Evolutionary conservation across 1,140 invertebrate species (phyloP), one percentile per base, ranked within the genome.

Genomic region (Macrostomum lignano): DNA sequence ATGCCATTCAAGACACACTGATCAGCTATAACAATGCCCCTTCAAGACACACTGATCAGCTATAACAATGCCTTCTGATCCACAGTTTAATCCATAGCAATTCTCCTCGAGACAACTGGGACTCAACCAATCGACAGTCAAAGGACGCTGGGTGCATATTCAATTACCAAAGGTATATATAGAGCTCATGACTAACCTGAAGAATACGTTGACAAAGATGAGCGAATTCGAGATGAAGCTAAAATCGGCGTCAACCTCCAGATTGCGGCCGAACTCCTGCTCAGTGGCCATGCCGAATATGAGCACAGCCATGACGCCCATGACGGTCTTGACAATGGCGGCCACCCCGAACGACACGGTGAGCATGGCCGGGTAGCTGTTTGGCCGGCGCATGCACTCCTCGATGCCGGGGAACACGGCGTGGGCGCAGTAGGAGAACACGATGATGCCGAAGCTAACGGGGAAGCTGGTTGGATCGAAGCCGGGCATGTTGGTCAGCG

Each of bases 391-490:
- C 66, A 98, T 73, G 49, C 82, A 94, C 1, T 79, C 84, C 62
- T 98, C 91, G 19, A 96, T 60, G 0, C 81, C 84, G 1, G 91
- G 88, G 40, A 96, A 57, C 50, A 98, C 96, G 44, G 98, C 96
- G 51, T 98, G 91, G 0, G 86, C 94, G 0, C 88, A 96, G 57
- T 98, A 98, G 25, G 82, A 91, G 60, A 98, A 98, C 0, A 96
- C 86, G 36, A 98, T 91, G 10, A 96, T 84, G 3, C 91, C 91
- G 32, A 98, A 58, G n/a, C 79, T 84, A 21, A 96, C 94, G 0
- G 91, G 88, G 50, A 98, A 91, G 43, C 82, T 86, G 49, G 81
- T 71, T 46, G 91, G 71, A 49, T 94, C 79, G 31, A 94, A 69
- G 65, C 86, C 73, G 48, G 76, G 78, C 5, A 94, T 78, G 49